Conservation (phyloP, 2,113 vertebrate species). For the Daubentonia madagascariensis region DNA sequence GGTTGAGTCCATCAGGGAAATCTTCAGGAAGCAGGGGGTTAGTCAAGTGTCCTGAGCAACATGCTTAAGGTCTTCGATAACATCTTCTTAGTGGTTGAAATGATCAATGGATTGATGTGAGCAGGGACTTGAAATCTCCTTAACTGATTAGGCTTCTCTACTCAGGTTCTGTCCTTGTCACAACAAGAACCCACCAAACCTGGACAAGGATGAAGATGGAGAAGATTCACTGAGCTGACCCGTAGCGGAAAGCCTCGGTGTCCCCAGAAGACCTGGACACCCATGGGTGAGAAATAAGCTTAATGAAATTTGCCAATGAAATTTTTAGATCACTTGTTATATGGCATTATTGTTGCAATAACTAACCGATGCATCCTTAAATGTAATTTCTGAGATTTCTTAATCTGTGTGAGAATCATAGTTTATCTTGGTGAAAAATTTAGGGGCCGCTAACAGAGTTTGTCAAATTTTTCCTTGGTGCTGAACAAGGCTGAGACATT, state of each 20-base stretch:
- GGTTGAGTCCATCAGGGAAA: background rate
- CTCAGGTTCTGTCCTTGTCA: background rate
- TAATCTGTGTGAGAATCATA: background rate
- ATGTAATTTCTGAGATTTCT: background rate
- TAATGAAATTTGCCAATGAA: background rate
- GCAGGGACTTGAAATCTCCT: background rate
- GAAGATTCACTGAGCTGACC: background rate
- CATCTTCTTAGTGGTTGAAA: background rate
- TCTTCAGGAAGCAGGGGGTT: background rate
- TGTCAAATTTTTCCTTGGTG: background rate
- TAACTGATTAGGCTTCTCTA: background rate
- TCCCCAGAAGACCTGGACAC: background rate
- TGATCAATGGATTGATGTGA: background rate
- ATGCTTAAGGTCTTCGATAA: background rate
- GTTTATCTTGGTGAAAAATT: background rate
- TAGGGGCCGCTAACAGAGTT: background rate
- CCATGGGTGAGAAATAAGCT: background rate
- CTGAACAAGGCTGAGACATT: background rate
- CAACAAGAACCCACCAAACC: background rate
- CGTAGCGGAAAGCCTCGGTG: accelerated
- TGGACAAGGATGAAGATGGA: background rate
- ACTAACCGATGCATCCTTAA: background rate
- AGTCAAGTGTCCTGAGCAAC: background rate
- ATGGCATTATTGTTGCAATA: background rate
- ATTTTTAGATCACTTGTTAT: background rate